Evolutionary conservation across 2,113 vertebrate genomes (phyloP).

Genomic region (Campylorhamphus procurvoides): DNA sequence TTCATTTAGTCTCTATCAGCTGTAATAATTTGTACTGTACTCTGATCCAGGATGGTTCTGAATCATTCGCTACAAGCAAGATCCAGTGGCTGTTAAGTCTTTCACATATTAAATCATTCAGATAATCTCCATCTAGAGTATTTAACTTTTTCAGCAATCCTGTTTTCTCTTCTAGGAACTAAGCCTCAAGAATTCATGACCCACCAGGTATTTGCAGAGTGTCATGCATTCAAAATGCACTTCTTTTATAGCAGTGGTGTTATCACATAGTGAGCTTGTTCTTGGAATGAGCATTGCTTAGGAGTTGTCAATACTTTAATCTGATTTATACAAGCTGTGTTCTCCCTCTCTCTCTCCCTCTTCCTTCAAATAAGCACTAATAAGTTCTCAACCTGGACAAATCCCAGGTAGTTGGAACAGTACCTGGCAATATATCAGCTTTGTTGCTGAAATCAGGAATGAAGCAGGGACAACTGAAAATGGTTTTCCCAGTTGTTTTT

Average conservation of each 20-base stretch:
- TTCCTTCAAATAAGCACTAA: constrained; percentile 1
- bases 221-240: background rate
- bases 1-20: background rate
- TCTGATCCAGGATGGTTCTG: background rate
- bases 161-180: constrained; percentile 13
- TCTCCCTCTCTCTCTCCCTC: background rate
- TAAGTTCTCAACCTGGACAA: constrained; percentile 42
- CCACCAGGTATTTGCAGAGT: constrained; percentile 3
- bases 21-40: background rate
- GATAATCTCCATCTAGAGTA: background rate
- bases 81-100: background rate
- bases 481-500: background rate
- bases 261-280: constrained; percentile 26
- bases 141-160: constrained; percentile 7
- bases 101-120: background rate
- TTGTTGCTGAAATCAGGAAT: background rate
- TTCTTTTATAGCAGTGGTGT: constrained; percentile 3
- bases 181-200: constrained; percentile 8
- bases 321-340: constrained; percentile 38
- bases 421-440: background rate
- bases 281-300: constrained; percentile 42
- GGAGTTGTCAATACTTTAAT: constrained; percentile 55
- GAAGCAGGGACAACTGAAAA: background rate
- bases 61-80: background rate
- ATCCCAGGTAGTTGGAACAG: constrained; percentile 23